A percentile compares a stretch with the other conserved stretches of the same genome.
These are phyloP conservation scores for Gryllus longicercus DNA, from an alignment of 2,888 invertebrate species.

Conservation along the genomic window DNA sequence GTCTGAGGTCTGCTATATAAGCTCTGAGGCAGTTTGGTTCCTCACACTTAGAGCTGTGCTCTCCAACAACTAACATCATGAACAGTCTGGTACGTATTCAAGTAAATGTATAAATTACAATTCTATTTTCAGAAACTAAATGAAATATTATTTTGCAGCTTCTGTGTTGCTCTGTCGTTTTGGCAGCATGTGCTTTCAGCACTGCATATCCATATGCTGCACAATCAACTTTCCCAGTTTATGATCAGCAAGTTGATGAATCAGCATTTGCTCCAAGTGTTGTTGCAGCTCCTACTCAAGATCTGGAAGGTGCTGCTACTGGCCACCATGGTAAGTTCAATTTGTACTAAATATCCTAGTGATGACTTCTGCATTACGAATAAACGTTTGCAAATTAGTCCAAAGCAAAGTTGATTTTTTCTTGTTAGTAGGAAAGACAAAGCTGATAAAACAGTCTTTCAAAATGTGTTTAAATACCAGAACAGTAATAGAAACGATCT, in stretches of 20 bases:
- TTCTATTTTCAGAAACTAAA: too few species aligned
- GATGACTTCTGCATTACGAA: too few species aligned
- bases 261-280: conserved; percentile 27
- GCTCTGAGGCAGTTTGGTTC: background rate
- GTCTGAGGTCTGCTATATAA: background rate
- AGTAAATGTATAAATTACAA: too few species aligned
- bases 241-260: conserved; percentile 30
- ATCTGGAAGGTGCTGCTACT: conserved; percentile 35
- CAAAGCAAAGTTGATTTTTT: too few species aligned
- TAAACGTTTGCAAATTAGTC: too few species aligned
- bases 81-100: background rate
- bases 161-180: too few species aligned
- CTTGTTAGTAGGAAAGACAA: too few species aligned
- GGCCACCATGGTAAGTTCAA: conserved; percentile 36
- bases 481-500: too few species aligned
- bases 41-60: background rate
- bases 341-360: background rate
- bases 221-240: conserved; percentile 22
- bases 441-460: too few species aligned
- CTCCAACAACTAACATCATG: background rate
- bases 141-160: too few species aligned
- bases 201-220: conserved; percentile 29
- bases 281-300: conserved; percentile 27
- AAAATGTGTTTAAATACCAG: too few species aligned
- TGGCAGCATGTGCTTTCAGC: conserved; percentile 27